Evolutionary conservation across 2,113 vertebrate species (phyloP), one percentile per base, ranked within the genome.

Genomic region (Oryzias melastigma): DNA sequence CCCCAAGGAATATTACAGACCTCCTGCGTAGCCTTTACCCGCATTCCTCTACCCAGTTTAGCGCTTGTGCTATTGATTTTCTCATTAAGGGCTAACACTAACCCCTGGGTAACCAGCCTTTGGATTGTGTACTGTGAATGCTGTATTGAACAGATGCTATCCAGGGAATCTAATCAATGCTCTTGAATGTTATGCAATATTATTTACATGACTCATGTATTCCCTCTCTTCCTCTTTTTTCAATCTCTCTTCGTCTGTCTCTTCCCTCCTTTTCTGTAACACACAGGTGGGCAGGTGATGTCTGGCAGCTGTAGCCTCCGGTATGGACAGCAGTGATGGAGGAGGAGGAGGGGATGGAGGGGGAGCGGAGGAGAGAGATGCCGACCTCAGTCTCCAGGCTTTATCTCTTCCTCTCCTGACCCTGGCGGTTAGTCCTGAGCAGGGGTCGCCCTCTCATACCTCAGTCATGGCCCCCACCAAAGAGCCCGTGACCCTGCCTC

Each of bases 401-500:
- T 83, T 87, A 87, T 87, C 85, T 86, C 87, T 92, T 74, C 86
- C 93, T 78, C 93, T 95, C 85, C 90, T 95, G 91, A 95, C 94
- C 92, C 91, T 88, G 77, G 93, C 90, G 24, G 93, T 93, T 88
- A 88, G 93, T 88, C 92, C 93, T 52, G 94, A 92, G 90, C 87
- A 93, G 93, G 86, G 94, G 85, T 86, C 74, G 70, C 73, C 88
- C 74, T 89, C 87, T 83, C 77, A 93, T 94, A 95, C 93, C 94
- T 95, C 95, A 93, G 93, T 93, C 76, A 86, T 92, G 89, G 94
- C 92, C 86, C 93, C 94, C 83, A 91, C 94, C 90, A 94, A 93
- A 92, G 92, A 93, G 91, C 92, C 91, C 46, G 71, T 71, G 73
- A 85, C 76, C 83, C 79, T 77, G 80, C 80, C 67, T 53, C 78